These are phyloP conservation scores for Cyclopterus lumpus DNA, from an alignment of 2,797 vertebrate genomes.

Conservation along the genomic window DNA sequence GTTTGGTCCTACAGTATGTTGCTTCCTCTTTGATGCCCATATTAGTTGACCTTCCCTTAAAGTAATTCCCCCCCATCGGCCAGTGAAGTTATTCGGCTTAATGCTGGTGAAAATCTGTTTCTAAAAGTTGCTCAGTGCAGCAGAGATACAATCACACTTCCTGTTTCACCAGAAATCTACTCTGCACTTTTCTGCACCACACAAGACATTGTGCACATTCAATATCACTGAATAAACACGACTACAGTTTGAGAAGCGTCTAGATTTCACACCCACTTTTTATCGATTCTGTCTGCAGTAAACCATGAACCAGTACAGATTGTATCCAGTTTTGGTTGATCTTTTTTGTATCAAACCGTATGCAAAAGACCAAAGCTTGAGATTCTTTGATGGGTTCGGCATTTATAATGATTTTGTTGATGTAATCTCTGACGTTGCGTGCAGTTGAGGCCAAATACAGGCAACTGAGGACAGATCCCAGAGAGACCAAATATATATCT, in stretches of 20 bases:
- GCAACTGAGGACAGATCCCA: constrained; percentile 27
- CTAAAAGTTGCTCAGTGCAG: constrained; percentile 65
- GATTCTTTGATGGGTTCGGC: constrained; percentile 52
- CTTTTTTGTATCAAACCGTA: constrained; percentile 22
- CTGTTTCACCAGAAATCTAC: constrained; percentile 79
- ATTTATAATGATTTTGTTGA: constrained; percentile 56
- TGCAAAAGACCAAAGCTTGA: constrained; percentile 33
- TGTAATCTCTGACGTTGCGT: constrained; percentile 43
- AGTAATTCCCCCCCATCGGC: constrained; percentile 1
- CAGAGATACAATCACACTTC: constrained; percentile 77
- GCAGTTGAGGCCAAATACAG: constrained; percentile 22
- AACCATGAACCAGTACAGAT: constrained; percentile 2
- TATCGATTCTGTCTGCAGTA: constrained; percentile 14
- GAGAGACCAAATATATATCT: constrained; percentile 38
- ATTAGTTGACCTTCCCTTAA: constrained; percentile 17
- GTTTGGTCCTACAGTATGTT: constrained; percentile 34
- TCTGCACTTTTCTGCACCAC: constrained; percentile 60
- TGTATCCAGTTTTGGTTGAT: constrained; percentile 41
- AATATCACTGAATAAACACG: constrained; percentile 44
- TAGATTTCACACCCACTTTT: constrained; percentile 39
- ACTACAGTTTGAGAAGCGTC: constrained; percentile 40
- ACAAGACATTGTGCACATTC: constrained; percentile 47
- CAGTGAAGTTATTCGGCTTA: constrained; percentile 21
- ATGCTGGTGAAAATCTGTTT: constrained; percentile 49
- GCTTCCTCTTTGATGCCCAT: constrained; percentile 56